Evolutionary conservation across 2,888 invertebrate species (phyloP).

Genomic region (Callyntrura guangdongensis): DNA sequence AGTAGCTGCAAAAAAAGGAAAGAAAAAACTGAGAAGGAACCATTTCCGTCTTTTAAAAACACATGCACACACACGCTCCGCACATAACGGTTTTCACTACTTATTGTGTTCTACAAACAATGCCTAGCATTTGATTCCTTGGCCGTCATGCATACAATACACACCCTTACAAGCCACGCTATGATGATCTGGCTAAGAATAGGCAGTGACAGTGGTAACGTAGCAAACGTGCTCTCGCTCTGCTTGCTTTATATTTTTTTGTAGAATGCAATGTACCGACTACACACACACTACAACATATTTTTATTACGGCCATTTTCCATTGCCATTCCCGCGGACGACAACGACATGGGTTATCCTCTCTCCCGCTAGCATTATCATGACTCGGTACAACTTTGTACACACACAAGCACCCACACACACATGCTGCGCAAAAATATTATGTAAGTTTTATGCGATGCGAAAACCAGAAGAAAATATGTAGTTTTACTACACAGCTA

Average conservation of each 20-base stretch:
- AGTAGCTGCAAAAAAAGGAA: conserved; percentile 9
- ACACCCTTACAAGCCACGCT: background rate
- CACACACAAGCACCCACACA: background rate
- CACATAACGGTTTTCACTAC: background rate
- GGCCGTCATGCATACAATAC: background rate
- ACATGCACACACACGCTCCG: conserved; percentile 16
- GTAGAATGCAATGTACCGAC: conserved; percentile 20
- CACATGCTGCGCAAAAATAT: conserved; percentile 32
- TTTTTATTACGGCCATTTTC: conserved; percentile 42
- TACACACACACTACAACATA: conserved; percentile 9
- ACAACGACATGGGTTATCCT: conserved; percentile 41
- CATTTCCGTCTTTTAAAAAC: conserved; percentile 4
- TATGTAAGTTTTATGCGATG: conserved; percentile 56
- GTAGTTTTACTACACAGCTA: conserved; percentile 28
- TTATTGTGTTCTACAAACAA: conserved; percentile 43
- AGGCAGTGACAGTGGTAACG: background rate
- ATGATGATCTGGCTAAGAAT: conserved; percentile 26
- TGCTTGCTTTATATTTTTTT: conserved; percentile 38
- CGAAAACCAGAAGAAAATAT: conserved; percentile 53
- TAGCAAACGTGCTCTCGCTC: background rate
- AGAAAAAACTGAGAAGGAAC: conserved; percentile 1
- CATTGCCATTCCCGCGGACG: conserved; percentile 21
- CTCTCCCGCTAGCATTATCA: background rate
- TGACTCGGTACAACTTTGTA: conserved; percentile 7
- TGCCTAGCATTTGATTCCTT: conserved; percentile 40